phyloP scores from a whole-genome alignment of 2,888 invertebrate genomes.

The Himalopsyche anomala region DNA sequence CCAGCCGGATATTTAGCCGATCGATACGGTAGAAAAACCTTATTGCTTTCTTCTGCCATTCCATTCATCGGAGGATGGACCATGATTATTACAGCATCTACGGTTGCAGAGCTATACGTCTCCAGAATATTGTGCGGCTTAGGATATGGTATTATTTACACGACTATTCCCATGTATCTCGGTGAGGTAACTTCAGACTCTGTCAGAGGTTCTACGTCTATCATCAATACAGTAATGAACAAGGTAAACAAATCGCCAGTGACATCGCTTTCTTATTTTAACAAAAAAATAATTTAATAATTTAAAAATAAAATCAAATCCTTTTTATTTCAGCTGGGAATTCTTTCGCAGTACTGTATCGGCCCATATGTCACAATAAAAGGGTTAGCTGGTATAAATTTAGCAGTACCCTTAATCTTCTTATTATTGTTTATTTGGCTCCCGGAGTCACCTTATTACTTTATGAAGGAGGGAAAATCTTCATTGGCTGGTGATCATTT shows the following conservation, averaged over 20 bases:
- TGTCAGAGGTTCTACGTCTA: slow-evolving; percentile 80
- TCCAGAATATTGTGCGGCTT: slow-evolving; percentile 80
- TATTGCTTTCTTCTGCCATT: slow-evolving; percentile 78
- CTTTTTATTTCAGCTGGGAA: slow-evolving; percentile 75
- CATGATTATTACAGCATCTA: slow-evolving; percentile 78
- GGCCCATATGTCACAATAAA: slow-evolving; percentile 78
- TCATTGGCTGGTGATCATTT: slow-evolving; percentile 78
- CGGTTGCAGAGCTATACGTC: slow-evolving; percentile 77
- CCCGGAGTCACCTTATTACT: slow-evolving; percentile 83
- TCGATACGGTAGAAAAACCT: slow-evolving; percentile 81
- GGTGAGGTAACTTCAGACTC: slow-evolving; percentile 80
- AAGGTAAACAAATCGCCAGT: slow-evolving; percentile 71
- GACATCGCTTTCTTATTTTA: too few species aligned
- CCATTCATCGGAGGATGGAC: slow-evolving; percentile 81
- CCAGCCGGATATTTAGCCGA: slow-evolving; percentile 80
- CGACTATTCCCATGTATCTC: slow-evolving; percentile 80
- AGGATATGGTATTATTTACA: slow-evolving; percentile 80
- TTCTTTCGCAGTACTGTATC: slow-evolving; percentile 79
- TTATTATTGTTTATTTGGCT: slow-evolving; percentile 78
- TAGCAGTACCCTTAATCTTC: slow-evolving; percentile 77
- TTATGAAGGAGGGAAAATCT: slow-evolving; percentile 75
- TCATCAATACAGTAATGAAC: slow-evolving; percentile 78
- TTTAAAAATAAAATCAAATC: neutral
- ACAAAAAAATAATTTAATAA: too few species aligned
- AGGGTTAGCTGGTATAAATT: slow-evolving; percentile 76